Evolutionary conservation across 2,888 invertebrate genomes (phyloP).

Genomic region (Diaprepes abbreviatus): DNA sequence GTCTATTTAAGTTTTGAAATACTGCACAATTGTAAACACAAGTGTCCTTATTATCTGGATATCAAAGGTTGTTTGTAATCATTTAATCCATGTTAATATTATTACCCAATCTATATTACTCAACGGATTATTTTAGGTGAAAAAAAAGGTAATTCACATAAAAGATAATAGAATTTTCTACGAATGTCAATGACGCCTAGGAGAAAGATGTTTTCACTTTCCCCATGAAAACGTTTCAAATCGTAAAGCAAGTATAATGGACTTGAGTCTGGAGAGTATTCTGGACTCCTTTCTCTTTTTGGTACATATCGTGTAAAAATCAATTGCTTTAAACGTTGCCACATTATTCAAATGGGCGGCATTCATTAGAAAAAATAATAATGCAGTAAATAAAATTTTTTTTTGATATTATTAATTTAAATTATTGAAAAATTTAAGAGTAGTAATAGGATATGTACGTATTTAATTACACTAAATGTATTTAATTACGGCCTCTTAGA

Average conservation of each 20-base stretch:
- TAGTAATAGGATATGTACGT: too few species aligned
- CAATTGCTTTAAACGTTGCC: too few species aligned
- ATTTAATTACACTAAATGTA: too few species aligned
- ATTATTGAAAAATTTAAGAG: too few species aligned
- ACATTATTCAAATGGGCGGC: too few species aligned
- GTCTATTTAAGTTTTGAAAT: slow-evolving; percentile 12
- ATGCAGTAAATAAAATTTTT: too few species aligned
- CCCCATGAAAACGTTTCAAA: neutral
- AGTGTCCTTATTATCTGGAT: slow-evolving; percentile 11
- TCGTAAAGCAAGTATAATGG: neutral
- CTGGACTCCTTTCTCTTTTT: neutral
- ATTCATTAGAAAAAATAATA: too few species aligned
- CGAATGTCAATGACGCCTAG: neutral
- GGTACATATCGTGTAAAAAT: too few species aligned
- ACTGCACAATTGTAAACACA: slow-evolving; percentile 23
- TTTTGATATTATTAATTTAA: too few species aligned
- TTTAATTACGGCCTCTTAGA: too few species aligned
- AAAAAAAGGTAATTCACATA: slow-evolving; percentile 31
- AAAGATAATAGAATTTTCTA: neutral
- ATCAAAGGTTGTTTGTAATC: slow-evolving; percentile 27
- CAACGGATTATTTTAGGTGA: neutral
- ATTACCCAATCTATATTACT: slow-evolving; percentile 8
- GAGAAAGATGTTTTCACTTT: neutral
- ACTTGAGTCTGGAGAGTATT: neutral
- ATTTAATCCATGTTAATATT: slow-evolving; percentile 28